Evolutionary conservation across 2,888 invertebrate species (phyloP).

Genomic region (Mactromeris polynyma): DNA sequence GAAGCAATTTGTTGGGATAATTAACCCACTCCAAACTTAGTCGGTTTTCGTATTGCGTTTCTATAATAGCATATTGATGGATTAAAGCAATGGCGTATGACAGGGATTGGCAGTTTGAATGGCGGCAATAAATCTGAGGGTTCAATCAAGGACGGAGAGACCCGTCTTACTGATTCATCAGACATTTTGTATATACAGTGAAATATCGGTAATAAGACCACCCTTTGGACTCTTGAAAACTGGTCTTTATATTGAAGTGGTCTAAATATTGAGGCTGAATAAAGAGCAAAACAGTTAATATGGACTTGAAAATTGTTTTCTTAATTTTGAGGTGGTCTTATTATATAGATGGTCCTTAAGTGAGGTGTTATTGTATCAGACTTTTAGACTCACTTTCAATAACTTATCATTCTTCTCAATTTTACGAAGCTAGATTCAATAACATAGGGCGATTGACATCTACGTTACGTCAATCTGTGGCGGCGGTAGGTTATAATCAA

Average conservation of each 20-base stretch:
- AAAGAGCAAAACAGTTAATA: too few relatives aligned
- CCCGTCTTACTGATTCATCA: neutral
- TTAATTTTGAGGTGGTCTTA: too few relatives aligned
- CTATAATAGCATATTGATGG: constrained; percentile 35
- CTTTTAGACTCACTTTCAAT: neutral
- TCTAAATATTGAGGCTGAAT: too few relatives aligned
- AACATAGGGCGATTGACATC: too few relatives aligned
- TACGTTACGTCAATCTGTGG: too few relatives aligned
- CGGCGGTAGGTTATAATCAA: too few relatives aligned
- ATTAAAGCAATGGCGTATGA: neutral
- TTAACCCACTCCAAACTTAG: neutral
- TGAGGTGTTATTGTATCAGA: neutral
- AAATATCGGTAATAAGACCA: too few relatives aligned
- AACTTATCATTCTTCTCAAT: neutral
- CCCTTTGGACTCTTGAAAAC: too few relatives aligned
- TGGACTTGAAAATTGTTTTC: too few relatives aligned
- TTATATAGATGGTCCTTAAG: too few relatives aligned
- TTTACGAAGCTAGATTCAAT: neutral
- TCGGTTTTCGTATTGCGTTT: constrained; percentile 22
- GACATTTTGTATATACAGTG: neutral
- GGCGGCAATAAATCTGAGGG: neutral
- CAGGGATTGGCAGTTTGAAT: neutral
- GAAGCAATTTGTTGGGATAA: constrained; percentile 23
- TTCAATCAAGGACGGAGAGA: neutral
- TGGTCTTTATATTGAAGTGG: too few relatives aligned